phyloP scores from a whole-genome alignment of 1,140 invertebrate species.

The Eupeodes corollae region DNA sequence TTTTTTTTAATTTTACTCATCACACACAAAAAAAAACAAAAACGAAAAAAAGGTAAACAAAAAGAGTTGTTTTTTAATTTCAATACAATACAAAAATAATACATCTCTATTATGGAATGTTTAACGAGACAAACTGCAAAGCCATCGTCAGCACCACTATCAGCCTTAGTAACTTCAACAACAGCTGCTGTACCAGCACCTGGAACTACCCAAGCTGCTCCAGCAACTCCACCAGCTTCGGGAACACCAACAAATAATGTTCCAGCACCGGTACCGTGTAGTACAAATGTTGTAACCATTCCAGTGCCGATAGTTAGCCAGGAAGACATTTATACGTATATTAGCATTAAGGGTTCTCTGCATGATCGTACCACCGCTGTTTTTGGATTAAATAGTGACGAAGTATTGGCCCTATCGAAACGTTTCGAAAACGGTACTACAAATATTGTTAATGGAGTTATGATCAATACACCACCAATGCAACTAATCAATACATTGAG shows the following conservation, averaged over 20 bases:
- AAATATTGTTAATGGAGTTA: constrained; percentile 54
- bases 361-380: constrained; percentile 58
- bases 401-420: constrained; percentile 51
- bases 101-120: too few relatives aligned
- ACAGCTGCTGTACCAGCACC: constrained; percentile 4
- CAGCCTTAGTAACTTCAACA: constrained; percentile 8
- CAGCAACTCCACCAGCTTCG: constrained; percentile 9
- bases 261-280: constrained; percentile 2
- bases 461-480: constrained; percentile 52
- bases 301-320: constrained; percentile 33
- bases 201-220: constrained; percentile 11
- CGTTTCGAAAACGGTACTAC: constrained; percentile 50
- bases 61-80: too few relatives aligned
- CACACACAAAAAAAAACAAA: too few relatives aligned
- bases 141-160: constrained; percentile 12
- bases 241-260: background rate
- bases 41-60: too few relatives aligned
- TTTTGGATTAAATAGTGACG: constrained; percentile 58
- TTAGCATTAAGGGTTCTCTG: constrained; percentile 64
- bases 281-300: constrained; percentile 31
- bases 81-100: too few relatives aligned
- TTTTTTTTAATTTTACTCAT: too few relatives aligned
- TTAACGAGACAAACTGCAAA: too few relatives aligned
- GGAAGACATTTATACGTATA: constrained; percentile 49
- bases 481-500: constrained; percentile 58